Conservation (phyloP, 2,113 vertebrate species). For the Archocentrus centrarchus region DNA sequence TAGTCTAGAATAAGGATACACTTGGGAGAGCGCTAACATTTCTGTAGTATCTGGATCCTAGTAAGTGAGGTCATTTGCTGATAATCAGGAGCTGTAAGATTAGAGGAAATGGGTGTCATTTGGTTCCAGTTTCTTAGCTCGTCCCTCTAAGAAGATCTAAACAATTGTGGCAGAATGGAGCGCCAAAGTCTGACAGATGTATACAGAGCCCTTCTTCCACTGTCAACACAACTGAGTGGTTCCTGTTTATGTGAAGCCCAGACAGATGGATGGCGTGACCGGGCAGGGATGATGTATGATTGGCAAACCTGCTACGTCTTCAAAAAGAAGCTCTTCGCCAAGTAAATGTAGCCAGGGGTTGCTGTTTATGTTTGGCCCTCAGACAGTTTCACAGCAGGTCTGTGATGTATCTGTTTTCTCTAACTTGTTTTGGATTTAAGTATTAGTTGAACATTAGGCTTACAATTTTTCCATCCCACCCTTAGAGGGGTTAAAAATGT, state of each 20-base stretch:
- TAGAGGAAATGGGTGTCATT: slow-evolving; percentile 21
- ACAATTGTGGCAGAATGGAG: slow-evolving; percentile 67
- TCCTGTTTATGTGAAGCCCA: slow-evolving; percentile 75
- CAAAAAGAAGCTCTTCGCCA: neutral
- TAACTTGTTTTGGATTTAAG: slow-evolving; percentile 9
- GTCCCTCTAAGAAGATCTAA: slow-evolving; percentile 58
- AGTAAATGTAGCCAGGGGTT: neutral
- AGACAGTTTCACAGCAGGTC: neutral
- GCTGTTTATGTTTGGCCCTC: slow-evolving; percentile 14
- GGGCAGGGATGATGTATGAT: slow-evolving; percentile 33
- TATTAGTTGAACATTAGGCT: slow-evolving; percentile 11
- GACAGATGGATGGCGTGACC: slow-evolving; percentile 65
- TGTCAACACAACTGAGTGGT: slow-evolving; percentile 72
- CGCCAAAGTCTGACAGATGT: slow-evolving; percentile 55
- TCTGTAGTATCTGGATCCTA: neutral
- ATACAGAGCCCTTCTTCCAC: slow-evolving; percentile 62
- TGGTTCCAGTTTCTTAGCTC: slow-evolving; percentile 13
- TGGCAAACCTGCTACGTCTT: slow-evolving; percentile 7
- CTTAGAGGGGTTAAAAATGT: neutral
- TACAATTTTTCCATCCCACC: neutral
- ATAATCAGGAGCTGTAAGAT: neutral
- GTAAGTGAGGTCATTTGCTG: slow-evolving; percentile 25
- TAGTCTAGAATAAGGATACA: neutral
- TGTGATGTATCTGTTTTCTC: neutral
- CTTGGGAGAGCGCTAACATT: neutral